Conservation (phyloP, 1,140 invertebrate genomes). For the Drosophila parabipectinata region DNA sequence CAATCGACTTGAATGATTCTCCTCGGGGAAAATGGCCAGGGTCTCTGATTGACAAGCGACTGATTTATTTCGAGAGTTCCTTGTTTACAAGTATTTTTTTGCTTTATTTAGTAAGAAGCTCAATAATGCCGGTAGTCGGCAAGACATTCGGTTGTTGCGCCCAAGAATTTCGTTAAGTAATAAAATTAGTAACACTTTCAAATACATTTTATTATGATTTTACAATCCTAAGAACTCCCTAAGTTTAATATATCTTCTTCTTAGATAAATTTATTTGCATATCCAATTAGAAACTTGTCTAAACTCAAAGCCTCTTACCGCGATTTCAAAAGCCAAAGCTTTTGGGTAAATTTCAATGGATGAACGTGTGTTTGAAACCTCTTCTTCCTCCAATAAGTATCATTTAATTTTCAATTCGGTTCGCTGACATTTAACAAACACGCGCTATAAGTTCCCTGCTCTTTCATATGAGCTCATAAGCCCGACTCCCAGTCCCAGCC, state of each 20-base stretch:
- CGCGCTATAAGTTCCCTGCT: constrained; percentile 20
- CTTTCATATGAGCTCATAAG: constrained; percentile 20
- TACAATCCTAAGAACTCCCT: not conserved
- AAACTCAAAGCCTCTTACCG: not conserved
- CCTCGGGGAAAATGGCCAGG: constrained; percentile 1
- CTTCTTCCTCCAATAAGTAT: constrained; percentile 45
- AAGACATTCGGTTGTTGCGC: not conserved
- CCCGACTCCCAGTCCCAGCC: constrained; percentile 14
- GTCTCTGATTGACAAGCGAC: constrained; percentile 19
- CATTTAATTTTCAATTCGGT: constrained; percentile 61
- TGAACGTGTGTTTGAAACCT: constrained; percentile 5
- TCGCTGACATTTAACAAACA: constrained; percentile 24
- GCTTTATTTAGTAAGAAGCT: not conserved
- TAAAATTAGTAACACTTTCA: not conserved
- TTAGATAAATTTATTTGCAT: not conserved
- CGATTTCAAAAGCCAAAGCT: constrained; percentile 32
- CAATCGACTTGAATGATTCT: constrained; percentile 31
- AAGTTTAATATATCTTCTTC: too few species aligned
- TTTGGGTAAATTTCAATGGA: constrained; percentile 7
- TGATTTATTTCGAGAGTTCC: constrained; percentile 15
- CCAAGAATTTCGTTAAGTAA: not conserved
- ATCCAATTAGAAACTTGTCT: constrained; percentile 14
- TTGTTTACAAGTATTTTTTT: not conserved
- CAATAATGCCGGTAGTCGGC: too few species aligned
- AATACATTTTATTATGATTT: not conserved